Evolutionary conservation across 1,140 invertebrate species (phyloP).

Genomic region (Temnothorax curvispinosus): DNA sequence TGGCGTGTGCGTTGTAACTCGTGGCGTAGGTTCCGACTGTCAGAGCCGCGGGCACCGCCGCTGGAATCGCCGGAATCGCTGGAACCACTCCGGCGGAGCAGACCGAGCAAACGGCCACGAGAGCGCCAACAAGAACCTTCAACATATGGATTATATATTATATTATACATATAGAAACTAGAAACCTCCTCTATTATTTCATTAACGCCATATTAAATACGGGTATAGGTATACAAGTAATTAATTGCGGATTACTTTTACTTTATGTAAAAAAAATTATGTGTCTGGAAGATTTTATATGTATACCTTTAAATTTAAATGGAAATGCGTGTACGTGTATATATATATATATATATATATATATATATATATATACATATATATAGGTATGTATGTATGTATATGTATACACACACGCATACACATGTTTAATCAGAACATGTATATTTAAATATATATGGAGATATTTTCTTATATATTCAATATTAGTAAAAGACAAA

Average conservation of each 20-base stretch:
- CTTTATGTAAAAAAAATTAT: too few species aligned
- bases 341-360: too few species aligned
- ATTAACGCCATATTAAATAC: too few species aligned
- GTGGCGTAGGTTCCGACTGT: constrained; percentile 87
- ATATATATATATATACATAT: background rate
- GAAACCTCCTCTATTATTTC: too few species aligned
- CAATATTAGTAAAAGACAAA: background rate
- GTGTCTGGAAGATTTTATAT: background rate
- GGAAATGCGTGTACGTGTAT: too few species aligned
- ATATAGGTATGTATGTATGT: too few species aligned
- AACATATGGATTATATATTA: background rate
- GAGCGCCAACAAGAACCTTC: constrained; percentile 85
- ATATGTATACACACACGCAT: too few species aligned
- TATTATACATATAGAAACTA: too few species aligned
- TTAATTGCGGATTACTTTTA: background rate
- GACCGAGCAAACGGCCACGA: constrained; percentile 75
- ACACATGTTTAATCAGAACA: too few species aligned
- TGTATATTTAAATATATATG: too few species aligned
- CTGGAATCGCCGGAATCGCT: constrained; percentile 76
- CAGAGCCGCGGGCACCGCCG: constrained; percentile 84
- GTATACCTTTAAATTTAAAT: too few species aligned
- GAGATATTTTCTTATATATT: background rate
- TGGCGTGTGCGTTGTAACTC: constrained; percentile 88
- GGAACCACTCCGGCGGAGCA: constrained; percentile 78
- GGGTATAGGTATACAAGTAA: too few species aligned